Evolutionary conservation across 2,797 vertebrate genomes (phyloP), one percentile per base, ranked within the genome.

Genomic region (Anguilla marmorata): DNA sequence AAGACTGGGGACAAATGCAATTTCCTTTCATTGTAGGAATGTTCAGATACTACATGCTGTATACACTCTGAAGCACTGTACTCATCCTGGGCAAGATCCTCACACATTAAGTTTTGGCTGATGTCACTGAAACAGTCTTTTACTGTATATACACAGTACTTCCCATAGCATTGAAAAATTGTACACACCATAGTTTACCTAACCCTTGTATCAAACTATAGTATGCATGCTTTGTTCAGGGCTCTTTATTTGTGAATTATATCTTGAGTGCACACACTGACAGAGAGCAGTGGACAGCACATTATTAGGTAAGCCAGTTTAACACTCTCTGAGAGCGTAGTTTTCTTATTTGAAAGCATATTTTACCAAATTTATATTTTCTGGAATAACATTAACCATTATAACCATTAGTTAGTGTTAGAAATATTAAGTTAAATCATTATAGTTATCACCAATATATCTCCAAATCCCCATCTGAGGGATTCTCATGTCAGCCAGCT

Each of bases 21-120:
- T 95, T 95, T 94, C 93, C 94, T 92, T 95, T 94, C 94, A 92
- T 91, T 92, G 87, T 87, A 90, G 79, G 79, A 48, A 82, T 84
- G 89, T 88, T 90, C 50, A 45, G 79, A 3, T 82, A 21, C 19
- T 50, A 24, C 21, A 24, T 50, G 41, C 37, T 19, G 21, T 82
- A 50, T 6, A 45, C 21, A 19, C 4, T 45, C 16, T 24, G 6
- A n/a, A 37, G 74, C 74, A 37, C 76, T 24, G 24, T 12, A 48
- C n/a, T 82, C 5, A n/a, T 50, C 45, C 79, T 82, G 41, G 50
- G 27, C 45, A 82, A 45, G 41, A 50, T 50, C 7, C 21, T 82
- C 41, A n/a, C 21, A 82, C 4, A 50, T 21, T 48, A 2, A 14
- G 14, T 1, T 37, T n/a, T 27, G 27, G 21, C 63, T 69, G n/a